Conservation (phyloP, 2,113 vertebrate species). For the Accipiter virgatus region DNA sequence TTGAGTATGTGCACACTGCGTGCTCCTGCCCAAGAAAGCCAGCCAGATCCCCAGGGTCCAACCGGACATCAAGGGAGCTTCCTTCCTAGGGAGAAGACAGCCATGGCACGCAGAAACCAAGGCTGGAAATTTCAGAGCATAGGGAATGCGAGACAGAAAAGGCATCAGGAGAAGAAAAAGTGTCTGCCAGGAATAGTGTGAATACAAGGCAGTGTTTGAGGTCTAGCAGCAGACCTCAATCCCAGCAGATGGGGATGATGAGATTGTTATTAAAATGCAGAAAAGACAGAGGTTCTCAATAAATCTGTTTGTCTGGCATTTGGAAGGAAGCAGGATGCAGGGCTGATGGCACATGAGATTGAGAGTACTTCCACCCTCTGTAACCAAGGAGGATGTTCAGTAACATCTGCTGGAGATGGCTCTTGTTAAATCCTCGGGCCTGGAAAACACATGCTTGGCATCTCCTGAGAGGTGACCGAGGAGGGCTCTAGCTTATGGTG, state of each 20-base stretch:
- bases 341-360: neutral
- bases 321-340: conserved; percentile 8
- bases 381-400: neutral
- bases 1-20: accelerated
- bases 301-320: neutral
- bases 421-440: neutral
- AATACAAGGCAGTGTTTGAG: neutral
- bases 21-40: neutral
- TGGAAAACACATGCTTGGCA: neutral
- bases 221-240: neutral
- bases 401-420: neutral
- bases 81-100: neutral
- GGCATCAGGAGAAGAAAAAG: neutral
- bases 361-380: neutral
- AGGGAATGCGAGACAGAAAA: neutral
- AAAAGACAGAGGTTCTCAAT: neutral
- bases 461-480: neutral
- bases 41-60: neutral
- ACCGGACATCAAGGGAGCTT: neutral
- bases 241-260: neutral
- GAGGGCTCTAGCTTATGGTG: neutral
- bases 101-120: neutral
- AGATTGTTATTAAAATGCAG: conserved; percentile 18
- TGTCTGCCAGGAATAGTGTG: neutral
- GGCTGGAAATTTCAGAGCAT: neutral